Evolutionary conservation across 2,888 invertebrate genomes (phyloP).

Genomic region (Cantharis nigra): DNA sequence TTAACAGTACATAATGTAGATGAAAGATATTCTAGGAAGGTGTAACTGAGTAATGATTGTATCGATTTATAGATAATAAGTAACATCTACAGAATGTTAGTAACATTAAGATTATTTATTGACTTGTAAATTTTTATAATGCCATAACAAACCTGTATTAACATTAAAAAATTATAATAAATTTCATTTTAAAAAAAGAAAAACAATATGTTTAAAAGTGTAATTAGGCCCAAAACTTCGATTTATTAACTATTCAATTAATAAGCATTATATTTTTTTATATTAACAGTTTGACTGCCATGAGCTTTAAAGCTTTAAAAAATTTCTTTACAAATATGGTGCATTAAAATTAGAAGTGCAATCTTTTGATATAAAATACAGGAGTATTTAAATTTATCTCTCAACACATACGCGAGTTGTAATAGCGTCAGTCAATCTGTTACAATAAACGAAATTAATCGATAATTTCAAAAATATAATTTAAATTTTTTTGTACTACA

Average conservation of each 20-base stretch:
- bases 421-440: background rate
- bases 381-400: background rate
- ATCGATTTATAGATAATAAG: slow-evolving; percentile 42
- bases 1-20: slow-evolving; percentile 30
- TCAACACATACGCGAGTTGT: background rate
- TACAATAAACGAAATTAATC: background rate
- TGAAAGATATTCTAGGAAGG: slow-evolving; percentile 3
- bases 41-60: slow-evolving; percentile 44
- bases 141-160: slow-evolving; percentile 2
- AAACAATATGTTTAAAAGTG: background rate
- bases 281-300: background rate
- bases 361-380: background rate
- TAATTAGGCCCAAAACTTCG: slow-evolving; percentile 19
- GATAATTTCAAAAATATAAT: background rate
- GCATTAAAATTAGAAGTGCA: background rate
- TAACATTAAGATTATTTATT: slow-evolving; percentile 22
- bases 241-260: slow-evolving; percentile 7
- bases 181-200: background rate
- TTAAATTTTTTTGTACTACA: background rate
- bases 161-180: background rate
- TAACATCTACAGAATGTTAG: slow-evolving; percentile 29
- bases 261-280: slow-evolving; percentile 3
- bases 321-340: background rate
- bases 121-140: slow-evolving; percentile 17
- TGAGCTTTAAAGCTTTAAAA: background rate